phyloP scores from a whole-genome alignment of 2,113 vertebrate genomes.

The Prionailurus bengalensis region DNA sequence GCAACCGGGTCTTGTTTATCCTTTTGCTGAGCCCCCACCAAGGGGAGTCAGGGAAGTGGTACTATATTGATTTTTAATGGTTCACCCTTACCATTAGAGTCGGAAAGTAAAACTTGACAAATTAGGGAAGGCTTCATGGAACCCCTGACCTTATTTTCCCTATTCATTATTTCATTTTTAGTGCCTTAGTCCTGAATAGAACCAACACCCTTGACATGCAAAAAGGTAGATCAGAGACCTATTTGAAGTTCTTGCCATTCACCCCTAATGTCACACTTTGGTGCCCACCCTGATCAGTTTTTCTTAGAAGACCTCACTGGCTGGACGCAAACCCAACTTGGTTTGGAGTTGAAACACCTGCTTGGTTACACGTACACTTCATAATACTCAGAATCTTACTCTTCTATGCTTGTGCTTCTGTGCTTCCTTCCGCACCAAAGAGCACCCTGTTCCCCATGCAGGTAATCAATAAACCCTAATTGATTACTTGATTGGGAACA shows the following conservation, averaged over 20 bases:
- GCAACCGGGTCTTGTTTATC: neutral
- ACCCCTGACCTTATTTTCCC: neutral
- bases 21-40: neutral
- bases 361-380: neutral
- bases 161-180: conserved; percentile 34
- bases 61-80: neutral
- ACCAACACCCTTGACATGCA: neutral
- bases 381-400: neutral
- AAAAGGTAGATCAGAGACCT: conserved; percentile 2
- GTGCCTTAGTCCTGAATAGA: conserved; percentile 22
- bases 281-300: neutral
- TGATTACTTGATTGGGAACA: conserved; percentile 73
- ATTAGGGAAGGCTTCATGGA: neutral
- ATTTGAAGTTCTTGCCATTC: conserved; percentile 50
- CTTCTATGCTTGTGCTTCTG: neutral
- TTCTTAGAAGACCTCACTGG: neutral
- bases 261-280: neutral
- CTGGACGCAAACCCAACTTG: neutral
- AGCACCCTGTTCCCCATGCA: neutral
- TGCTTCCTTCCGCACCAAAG: neutral
- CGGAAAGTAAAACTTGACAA: neutral
- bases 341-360: neutral
- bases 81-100: neutral
- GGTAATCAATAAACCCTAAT: conserved; percentile 35
- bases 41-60: neutral